A percentile compares a stretch with the other conserved stretches of the same genome.
Evolutionary conservation across 2,888 invertebrate species (phyloP).

Genomic region (Phanerotoma sp.): DNA sequence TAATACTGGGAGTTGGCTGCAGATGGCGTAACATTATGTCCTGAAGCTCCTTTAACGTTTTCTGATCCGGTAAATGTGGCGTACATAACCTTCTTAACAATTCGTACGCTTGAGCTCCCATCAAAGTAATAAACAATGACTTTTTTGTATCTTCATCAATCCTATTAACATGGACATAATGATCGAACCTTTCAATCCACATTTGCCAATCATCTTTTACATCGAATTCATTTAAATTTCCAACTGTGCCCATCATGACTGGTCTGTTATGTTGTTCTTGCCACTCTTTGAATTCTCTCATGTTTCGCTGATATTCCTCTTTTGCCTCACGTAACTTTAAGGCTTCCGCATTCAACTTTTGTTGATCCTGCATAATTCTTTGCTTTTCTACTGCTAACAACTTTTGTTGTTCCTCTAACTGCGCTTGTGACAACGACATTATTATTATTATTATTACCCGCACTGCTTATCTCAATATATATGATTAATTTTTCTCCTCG

Average conservation of each 20-base stretch:
- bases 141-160: conserved; percentile 11
- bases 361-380: too few species aligned
- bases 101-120: conserved; percentile 12
- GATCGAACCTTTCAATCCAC: conserved; percentile 24
- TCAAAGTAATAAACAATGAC: conserved; percentile 9
- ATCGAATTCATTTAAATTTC: conserved; percentile 17
- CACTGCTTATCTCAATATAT: too few species aligned
- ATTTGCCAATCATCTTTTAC: conserved; percentile 13
- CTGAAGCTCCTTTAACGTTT: conserved; percentile 11
- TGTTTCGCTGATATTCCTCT: too few species aligned
- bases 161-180: conserved; percentile 17
- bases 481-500: too few species aligned
- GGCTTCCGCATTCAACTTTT: too few species aligned
- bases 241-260: conserved; percentile 1
- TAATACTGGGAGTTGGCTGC: conserved; percentile 15
- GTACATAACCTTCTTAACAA: conserved; percentile 18
- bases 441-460: too few species aligned
- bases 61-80: conserved; percentile 1
- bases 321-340: too few species aligned
- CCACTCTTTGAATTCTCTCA: neutral
- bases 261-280: neutral
- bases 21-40: conserved; percentile 16
- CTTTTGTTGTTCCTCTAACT: too few species aligned
- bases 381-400: too few species aligned
- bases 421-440: too few species aligned